Percentiles rank a stretch among this genome's conserved stretches.
phyloP scores from a whole-genome alignment of 2,113 vertebrate species.

The Ginglymostoma cirratum region DNA sequence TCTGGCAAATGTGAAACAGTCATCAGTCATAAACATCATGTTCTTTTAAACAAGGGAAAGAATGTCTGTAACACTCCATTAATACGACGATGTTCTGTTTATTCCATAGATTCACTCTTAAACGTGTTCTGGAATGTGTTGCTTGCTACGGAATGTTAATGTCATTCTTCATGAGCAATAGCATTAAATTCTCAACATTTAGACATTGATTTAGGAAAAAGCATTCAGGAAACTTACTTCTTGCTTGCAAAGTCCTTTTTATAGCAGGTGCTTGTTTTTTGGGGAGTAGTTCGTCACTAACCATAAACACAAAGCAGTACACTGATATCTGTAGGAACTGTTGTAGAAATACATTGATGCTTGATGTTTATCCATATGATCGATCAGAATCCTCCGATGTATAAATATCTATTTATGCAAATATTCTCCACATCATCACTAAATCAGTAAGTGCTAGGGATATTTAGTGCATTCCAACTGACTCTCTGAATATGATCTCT shows the following conservation, averaged over 20 bases:
- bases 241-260: background rate
- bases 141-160: background rate
- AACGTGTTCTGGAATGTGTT: constrained; percentile 22
- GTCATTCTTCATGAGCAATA: background rate
- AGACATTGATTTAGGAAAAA: background rate
- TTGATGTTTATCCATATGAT: background rate
- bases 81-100: constrained; percentile 16
- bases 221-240: background rate
- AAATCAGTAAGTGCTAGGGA: background rate
- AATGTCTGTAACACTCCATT: constrained; percentile 24
- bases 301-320: background rate
- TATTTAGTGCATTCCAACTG: background rate
- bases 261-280: background rate
- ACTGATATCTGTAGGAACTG: background rate
- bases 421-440: background rate
- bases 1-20: background rate
- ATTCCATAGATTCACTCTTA: constrained; percentile 14
- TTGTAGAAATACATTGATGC: background rate
- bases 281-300: background rate
- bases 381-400: background rate
- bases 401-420: background rate
- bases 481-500: background rate
- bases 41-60: constrained; percentile 25
- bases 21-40: constrained; percentile 1
- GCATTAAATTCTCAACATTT: background rate